These are phyloP conservation scores for Cyrtodaria siliqua DNA, from an alignment of 2,888 invertebrate species.

Conservation along the genomic window DNA sequence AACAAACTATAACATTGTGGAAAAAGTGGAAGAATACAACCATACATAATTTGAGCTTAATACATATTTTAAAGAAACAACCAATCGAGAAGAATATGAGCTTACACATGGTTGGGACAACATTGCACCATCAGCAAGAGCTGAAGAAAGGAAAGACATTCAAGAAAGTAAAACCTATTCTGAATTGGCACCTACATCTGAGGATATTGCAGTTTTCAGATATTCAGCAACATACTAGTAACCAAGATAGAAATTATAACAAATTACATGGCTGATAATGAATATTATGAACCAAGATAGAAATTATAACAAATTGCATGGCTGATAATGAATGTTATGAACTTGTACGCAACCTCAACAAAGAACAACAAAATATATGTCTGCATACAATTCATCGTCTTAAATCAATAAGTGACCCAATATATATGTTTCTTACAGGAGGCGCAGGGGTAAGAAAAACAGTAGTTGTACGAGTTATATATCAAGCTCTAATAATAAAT, in stretches of 20 bases:
- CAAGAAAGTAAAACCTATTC: not conserved
- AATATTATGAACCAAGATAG: too few relatives aligned
- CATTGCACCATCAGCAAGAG: constrained; percentile 5
- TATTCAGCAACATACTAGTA: not conserved
- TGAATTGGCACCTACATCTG: not conserved
- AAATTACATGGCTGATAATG: too few relatives aligned
- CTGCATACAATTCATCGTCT: constrained; percentile 28
- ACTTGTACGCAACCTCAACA: not conserved
- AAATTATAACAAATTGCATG: too few relatives aligned
- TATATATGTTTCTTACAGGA: constrained; percentile 31
- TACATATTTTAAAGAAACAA: constrained; percentile 20
- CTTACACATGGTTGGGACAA: constrained; percentile 12
- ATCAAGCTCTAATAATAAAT: constrained; percentile 18
- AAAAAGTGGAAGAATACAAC: constrained; percentile 26
- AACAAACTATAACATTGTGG: not conserved
- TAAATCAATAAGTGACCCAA: constrained; percentile 23
- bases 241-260: too few relatives aligned
- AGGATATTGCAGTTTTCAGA: not conserved
- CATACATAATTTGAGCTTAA: constrained; percentile 18
- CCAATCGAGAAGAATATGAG: not conserved
- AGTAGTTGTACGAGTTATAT: constrained; percentile 16
- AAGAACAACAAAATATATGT: not conserved
- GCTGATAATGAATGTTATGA: too few relatives aligned
- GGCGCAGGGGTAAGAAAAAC: constrained; percentile 47
- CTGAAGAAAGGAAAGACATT: constrained; percentile 9